These are phyloP conservation scores for Chironomus tepperi DNA, from an alignment of 1,140 invertebrate genomes.

Conservation along the genomic window DNA sequence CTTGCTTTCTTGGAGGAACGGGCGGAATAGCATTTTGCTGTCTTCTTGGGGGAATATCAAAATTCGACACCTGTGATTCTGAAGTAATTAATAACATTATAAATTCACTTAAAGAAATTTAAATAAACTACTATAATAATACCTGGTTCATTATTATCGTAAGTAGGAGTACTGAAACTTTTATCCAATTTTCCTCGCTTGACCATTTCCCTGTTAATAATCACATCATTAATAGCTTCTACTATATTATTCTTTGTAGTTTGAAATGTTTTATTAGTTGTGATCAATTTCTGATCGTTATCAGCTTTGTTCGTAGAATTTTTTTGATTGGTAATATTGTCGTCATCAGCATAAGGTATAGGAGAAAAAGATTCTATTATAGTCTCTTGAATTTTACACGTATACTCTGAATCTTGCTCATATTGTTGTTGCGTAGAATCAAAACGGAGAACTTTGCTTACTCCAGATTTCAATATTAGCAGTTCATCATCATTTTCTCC, in stretches of 20 bases:
- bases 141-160: constrained; percentile 45
- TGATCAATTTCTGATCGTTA: neutral
- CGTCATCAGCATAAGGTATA: constrained; percentile 38
- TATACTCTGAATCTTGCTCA: constrained; percentile 32
- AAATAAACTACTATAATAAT: neutral
- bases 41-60: constrained; percentile 36
- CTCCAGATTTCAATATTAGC: constrained; percentile 34
- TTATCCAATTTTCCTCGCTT: constrained; percentile 56
- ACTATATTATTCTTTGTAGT: constrained; percentile 27
- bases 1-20: constrained; percentile 34
- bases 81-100: neutral
- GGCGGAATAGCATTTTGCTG: constrained; percentile 36
- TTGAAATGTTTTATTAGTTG: neutral
- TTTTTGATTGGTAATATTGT: constrained; percentile 27
- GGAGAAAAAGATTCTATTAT: constrained; percentile 39
- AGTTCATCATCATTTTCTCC: constrained; percentile 29
- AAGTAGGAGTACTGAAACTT: constrained; percentile 65
- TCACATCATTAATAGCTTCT: constrained; percentile 37
- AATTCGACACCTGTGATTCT: neutral
- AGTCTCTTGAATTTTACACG: constrained; percentile 39
- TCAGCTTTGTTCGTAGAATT: neutral
- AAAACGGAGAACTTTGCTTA: constrained; percentile 39
- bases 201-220: constrained; percentile 32
- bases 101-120: neutral
- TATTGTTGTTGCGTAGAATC: constrained; percentile 37